Conservation (phyloP, 2,888 invertebrate genomes). For the Hemaris fuciformis region DNA sequence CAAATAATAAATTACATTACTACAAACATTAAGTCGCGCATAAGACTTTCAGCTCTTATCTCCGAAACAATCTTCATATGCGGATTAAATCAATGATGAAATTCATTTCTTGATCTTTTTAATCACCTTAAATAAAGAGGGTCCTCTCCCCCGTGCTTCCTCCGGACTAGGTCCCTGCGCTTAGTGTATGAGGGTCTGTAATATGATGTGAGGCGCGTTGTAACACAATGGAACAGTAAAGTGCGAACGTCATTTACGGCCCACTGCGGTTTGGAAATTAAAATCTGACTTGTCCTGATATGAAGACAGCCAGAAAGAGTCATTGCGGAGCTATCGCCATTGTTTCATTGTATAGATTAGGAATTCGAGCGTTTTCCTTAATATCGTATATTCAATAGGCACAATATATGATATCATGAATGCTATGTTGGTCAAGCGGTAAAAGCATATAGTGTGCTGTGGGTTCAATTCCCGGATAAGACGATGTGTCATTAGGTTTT, state of each 20-base stretch:
- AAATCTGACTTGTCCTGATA: conserved; percentile 71
- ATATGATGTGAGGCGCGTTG: conserved; percentile 27
- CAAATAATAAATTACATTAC: no score
- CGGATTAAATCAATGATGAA: no score
- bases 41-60: no score
- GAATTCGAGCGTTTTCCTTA: neutral
- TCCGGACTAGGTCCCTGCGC: conserved; percentile 16
- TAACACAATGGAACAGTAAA: conserved; percentile 77
- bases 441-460: no score
- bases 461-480: no score
- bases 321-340: neutral
- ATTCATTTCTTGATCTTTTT: neutral
- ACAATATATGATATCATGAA: no score
- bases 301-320: conserved; percentile 20
- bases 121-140: neutral
- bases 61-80: no score
- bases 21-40: no score
- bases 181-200: conserved; percentile 42
- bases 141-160: neutral
- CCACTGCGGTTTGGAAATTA: conserved; percentile 80
- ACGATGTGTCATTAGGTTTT: no score
- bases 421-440: no score
- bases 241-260: conserved; percentile 71
- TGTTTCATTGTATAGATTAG: neutral
- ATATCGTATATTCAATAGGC: no score